Base-by-base conservation (phyloP, 2,797 vertebrate species). In the Microhierax caerulescens region DNA sequence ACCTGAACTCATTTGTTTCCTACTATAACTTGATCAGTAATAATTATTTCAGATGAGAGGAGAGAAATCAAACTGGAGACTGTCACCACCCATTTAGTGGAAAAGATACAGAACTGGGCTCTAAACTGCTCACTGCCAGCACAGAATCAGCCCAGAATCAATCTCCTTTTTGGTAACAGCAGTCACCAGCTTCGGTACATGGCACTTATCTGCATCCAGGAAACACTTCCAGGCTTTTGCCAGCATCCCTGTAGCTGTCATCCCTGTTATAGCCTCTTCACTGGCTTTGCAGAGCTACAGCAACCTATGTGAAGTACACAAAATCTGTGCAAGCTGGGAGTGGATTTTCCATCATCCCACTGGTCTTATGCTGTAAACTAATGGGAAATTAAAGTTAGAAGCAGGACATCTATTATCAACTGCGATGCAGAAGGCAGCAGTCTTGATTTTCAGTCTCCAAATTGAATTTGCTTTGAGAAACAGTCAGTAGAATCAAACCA, bases 361-460 rank as follows among this genome's bases (percentile, higher is more conserved):
- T 45, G 3, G 15, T 4, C 5, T 92, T 85, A 47, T 27, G 11
- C 5, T 32, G 24, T 56, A 91, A 86, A 65, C 11, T 51, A 34
- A 80, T 61, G n/a, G 24, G 21, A 78, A 83, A 56, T 75, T 47
- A 67, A n/a, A 80, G 23, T 47, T 32, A 32, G 60, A 79, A 12
- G 65, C 20, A 82, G n/a, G 27, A 37, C 12, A 34, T 75, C 28
- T 82, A 65, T 84, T 92, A 82, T 36, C 0, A 2, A 22, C 51
- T 59, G 36, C 1, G 3, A 48, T 34, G 51, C n/a, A 92, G 70
- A 73, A 79, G 43, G 63, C 24, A 84, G n/a, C 11, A 82, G 59
- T 57, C 56, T 74, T 88, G 57, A 57, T 76, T 93, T 95, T 88
- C 64, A 75, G 73, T 37, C 90, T 80, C 48, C 64, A 76, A 63